phyloP scores from a whole-genome alignment of 2,113 vertebrate species.

The Monarcha castaneiventris region DNA sequence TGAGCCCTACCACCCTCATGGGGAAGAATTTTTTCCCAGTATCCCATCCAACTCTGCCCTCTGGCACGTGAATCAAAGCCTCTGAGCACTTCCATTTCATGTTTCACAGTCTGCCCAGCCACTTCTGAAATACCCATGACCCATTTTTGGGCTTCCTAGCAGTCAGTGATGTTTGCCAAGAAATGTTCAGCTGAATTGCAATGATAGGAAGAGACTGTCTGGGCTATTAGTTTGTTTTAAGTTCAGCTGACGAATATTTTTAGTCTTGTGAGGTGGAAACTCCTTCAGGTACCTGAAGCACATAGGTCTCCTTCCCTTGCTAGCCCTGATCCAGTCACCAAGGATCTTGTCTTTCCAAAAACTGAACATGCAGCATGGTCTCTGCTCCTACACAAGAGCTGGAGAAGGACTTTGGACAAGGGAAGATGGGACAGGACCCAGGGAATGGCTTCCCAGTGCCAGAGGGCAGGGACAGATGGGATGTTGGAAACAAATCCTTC shows the following conservation, averaged over 20 bases:
- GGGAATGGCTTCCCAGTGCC: neutral
- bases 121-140: neutral
- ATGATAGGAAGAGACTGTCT: neutral
- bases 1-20: neutral
- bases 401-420: neutral
- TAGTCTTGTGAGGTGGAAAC: neutral
- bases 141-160: neutral
- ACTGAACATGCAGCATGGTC: neutral
- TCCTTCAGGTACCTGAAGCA: neutral
- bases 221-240: neutral
- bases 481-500: neutral
- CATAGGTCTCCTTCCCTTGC: neutral
- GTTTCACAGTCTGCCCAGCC: neutral
- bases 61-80: neutral
- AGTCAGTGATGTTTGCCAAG: neutral
- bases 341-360: neutral
- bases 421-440: neutral
- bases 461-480: fast-evolving
- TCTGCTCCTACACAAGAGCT: neutral
- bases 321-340: neutral
- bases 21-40: neutral
- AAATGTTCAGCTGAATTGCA: neutral
- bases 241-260: neutral
- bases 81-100: neutral
- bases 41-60: neutral